phyloP scores from a whole-genome alignment of 2,113 vertebrate genomes.

The Trinectes maculatus region DNA sequence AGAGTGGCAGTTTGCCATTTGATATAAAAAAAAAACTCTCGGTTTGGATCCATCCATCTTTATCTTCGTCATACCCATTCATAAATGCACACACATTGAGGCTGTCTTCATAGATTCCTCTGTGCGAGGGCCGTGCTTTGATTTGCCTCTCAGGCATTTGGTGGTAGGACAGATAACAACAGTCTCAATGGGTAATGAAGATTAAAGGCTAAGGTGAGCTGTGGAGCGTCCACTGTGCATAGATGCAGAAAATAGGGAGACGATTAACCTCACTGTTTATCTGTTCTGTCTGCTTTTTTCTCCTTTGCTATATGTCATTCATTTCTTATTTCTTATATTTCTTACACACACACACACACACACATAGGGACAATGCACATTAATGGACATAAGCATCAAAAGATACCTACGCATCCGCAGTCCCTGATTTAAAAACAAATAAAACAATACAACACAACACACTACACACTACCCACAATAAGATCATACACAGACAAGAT shows the following conservation, averaged over 20 bases:
- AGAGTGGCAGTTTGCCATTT: slow-evolving; percentile 53
- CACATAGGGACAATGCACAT: too few species aligned
- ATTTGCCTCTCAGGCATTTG: neutral
- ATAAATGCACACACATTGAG: slow-evolving; percentile 13
- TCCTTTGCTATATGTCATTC: too few species aligned
- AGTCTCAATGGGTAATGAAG: slow-evolving; percentile 13
- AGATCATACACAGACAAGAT: too few species aligned
- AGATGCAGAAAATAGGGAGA: slow-evolving; percentile 28
- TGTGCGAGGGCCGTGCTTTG: slow-evolving; percentile 3
- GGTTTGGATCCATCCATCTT: slow-evolving; percentile 38
- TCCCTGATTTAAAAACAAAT: too few species aligned
- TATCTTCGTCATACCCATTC: slow-evolving; percentile 39
- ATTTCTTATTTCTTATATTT: neutral
- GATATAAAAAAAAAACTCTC: slow-evolving; percentile 21
- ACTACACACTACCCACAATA: too few species aligned
- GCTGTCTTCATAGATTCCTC: neutral
- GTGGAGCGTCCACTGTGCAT: neutral
- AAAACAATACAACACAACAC: too few species aligned
- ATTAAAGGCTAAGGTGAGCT: slow-evolving; percentile 8
- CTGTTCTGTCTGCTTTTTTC: neutral
- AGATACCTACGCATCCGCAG: too few species aligned
- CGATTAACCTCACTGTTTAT: neutral
- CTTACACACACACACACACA: too few species aligned
- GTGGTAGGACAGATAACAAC: neutral
- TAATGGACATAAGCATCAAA: too few species aligned